These are phyloP conservation scores for Sebastolobus alascanus DNA, from an alignment of 2,797 vertebrate species.

Conservation along the genomic window DNA sequence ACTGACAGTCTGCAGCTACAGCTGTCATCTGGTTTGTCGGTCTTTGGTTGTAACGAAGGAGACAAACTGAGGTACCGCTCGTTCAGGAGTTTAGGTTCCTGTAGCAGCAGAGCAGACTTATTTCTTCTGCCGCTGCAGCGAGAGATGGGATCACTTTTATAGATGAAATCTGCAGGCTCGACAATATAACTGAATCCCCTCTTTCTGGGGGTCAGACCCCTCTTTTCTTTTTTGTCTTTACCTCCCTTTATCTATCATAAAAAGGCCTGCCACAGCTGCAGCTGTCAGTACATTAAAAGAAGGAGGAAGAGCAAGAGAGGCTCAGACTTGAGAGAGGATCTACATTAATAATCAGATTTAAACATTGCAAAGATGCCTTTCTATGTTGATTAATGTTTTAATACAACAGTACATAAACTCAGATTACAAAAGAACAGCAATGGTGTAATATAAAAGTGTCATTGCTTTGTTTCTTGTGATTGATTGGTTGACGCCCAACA, in stretches of 20 bases:
- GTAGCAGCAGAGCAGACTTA: neutral
- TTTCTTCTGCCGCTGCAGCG: neutral
- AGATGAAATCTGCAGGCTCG: constrained; percentile 24
- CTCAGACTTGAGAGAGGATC: neutral
- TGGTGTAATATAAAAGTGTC: neutral
- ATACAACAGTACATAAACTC: neutral
- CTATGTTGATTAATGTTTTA: neutral
- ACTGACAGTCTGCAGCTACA: constrained; percentile 20
- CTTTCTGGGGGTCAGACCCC: constrained; percentile 14
- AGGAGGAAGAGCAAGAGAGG: neutral
- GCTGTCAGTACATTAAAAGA: constrained; percentile 9
- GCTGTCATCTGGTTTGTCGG: constrained; percentile 19
- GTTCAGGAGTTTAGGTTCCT: constrained; percentile 8
- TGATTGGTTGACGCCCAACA: constrained; percentile 10
- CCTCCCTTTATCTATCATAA: constrained; percentile 4
- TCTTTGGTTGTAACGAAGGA: constrained; percentile 19
- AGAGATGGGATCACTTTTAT: constrained; percentile 11
- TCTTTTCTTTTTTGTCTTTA: constrained; percentile 9
- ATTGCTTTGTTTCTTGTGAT: constrained; percentile 3
- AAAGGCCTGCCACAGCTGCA: constrained; percentile 22
- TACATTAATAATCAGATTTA: constrained; percentile 9
- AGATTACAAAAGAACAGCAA: neutral
- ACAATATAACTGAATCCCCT: constrained; percentile 21
- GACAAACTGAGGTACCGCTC: neutral
- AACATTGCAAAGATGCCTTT: neutral